Conservation (phyloP, 2,797 vertebrate genomes). For the Yasuhikotakia modesta region DNA sequence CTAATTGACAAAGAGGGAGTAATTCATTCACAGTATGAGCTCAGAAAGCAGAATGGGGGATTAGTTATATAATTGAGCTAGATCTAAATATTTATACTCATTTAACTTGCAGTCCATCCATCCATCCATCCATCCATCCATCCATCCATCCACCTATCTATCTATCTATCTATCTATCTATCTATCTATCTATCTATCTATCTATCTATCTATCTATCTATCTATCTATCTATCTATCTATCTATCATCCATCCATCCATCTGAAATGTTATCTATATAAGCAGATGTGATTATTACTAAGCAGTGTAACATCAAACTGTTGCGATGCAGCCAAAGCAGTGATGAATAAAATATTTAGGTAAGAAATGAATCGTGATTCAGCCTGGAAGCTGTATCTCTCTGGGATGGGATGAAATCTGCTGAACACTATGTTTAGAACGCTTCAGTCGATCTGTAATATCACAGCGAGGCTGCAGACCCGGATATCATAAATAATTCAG, state of each 20-base stretch:
- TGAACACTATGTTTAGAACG: conserved; percentile 50
- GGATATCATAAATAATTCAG: conserved; percentile 54
- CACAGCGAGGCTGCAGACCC: conserved; percentile 25
- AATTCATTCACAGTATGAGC: conserved; percentile 14
- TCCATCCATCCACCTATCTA: no score
- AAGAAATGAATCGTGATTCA: conserved; percentile 54
- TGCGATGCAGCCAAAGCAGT: conserved; percentile 48
- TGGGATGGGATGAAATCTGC: conserved; percentile 47
- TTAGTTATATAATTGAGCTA: neutral
- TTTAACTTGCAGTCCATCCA: neutral
- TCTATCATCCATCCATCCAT: neutral
- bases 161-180: neutral
- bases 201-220: neutral
- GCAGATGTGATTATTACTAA: conserved; percentile 47
- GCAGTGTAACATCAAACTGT: conserved; percentile 41
- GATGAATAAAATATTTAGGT: conserved; percentile 58
- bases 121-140: no score
- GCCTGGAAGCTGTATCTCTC: conserved; percentile 47
- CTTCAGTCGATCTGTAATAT: conserved; percentile 40
- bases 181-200: neutral
- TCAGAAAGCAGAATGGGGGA: conserved; percentile 1
- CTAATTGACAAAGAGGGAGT: conserved; percentile 36
- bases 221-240: neutral
- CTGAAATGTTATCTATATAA: neutral
- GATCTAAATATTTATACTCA: neutral